A percentile compares a stretch with the other conserved stretches of the same genome.
phyloP scores from a whole-genome alignment of 2,797 vertebrate species.

The Phaenicophaeus curvirostris region DNA sequence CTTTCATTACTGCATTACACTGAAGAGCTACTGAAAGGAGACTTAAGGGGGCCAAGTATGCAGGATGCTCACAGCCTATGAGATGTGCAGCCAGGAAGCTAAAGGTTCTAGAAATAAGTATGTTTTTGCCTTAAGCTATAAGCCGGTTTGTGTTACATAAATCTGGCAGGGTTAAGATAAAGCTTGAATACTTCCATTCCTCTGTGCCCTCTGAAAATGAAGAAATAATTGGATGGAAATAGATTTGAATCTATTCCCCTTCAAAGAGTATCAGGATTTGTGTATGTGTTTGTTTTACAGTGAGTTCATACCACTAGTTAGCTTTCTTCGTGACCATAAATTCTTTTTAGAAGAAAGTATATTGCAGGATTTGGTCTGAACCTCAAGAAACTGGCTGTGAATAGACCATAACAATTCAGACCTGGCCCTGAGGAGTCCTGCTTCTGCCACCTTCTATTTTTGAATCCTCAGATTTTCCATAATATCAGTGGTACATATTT shows the following conservation, averaged over 20 bases:
- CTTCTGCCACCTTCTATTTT: not conserved
- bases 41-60: not conserved
- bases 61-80: not conserved
- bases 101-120: not conserved
- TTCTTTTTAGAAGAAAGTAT: not conserved
- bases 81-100: not conserved
- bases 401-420: not conserved
- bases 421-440: not conserved
- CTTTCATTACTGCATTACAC: not conserved
- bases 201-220: slow-evolving; percentile 41
- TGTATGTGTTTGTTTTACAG: slow-evolving; percentile 25
- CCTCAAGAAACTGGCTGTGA: slow-evolving; percentile 34
- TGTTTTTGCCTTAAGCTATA: slow-evolving; percentile 16
- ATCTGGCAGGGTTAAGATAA: not conserved
- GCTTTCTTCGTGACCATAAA: slow-evolving; percentile 17
- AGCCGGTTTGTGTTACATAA: not conserved
- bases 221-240: slow-evolving; percentile 38
- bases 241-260: not conserved
- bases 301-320: not conserved
- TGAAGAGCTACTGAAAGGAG: not conserved
- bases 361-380: not conserved
- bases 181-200: not conserved
- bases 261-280: not conserved
- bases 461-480: not conserved
- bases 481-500: not conserved